Conservation (phyloP, 2,797 vertebrate genomes). For the Emys orbicularis region DNA sequence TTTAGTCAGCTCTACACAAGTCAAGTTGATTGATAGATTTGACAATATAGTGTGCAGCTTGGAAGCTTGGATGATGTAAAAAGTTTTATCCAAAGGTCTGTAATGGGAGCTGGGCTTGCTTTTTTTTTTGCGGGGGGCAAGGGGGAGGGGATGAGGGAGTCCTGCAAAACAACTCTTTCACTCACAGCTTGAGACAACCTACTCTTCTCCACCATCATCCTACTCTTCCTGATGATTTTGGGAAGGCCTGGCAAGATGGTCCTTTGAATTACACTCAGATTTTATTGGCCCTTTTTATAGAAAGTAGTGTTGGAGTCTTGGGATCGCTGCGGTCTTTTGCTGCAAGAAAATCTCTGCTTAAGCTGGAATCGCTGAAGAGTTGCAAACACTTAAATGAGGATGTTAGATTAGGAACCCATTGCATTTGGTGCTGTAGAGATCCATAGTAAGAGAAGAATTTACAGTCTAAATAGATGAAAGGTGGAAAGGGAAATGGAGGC, state of each 20-base stretch:
- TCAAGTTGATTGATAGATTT: constrained; percentile 70
- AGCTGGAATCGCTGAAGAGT: neutral
- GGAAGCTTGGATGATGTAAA: constrained; percentile 59
- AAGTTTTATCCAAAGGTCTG: constrained; percentile 49
- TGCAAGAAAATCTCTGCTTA: neutral
- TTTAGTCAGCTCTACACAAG: constrained; percentile 68
- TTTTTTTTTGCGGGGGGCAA: neutral
- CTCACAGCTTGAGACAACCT: neutral
- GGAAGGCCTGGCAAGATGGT: neutral
- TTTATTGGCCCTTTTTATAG: neutral
- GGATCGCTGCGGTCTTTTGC: neutral
- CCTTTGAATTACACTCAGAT: neutral
- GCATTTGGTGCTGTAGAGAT: accelerated
- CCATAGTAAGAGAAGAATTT: neutral
- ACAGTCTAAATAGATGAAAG: neutral
- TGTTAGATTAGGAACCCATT: neutral
- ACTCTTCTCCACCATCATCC: neutral
- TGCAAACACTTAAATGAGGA: neutral
- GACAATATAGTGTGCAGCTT: constrained; percentile 70
- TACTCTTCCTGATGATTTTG: neutral
- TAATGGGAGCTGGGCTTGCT: constrained; percentile 18
- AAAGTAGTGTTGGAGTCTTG: neutral
- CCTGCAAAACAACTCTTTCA: neutral
- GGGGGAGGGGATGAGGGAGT: neutral
- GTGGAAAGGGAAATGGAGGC: neutral